Percentiles rank a stretch among this genome's conserved stretches.
Conservation (phyloP, 2,888 invertebrate species). For the Epirrita christyi region DNA sequence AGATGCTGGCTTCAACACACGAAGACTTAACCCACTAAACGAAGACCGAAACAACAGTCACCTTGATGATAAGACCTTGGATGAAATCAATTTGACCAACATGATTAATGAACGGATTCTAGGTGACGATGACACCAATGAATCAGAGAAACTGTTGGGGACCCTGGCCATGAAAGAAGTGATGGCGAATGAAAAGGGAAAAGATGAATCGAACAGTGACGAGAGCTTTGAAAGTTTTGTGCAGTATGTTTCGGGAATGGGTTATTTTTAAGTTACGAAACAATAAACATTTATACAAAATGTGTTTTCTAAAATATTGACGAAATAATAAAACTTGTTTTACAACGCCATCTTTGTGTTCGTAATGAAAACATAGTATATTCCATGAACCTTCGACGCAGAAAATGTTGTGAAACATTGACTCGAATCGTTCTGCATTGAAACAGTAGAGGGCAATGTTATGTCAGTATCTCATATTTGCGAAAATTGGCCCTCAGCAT, state of each 20-base stretch:
- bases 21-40: constrained; percentile 24
- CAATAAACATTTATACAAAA: constrained; percentile 6
- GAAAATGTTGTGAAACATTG: no score
- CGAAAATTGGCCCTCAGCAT: no score
- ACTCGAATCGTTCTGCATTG: no score
- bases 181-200: constrained; percentile 45
- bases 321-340: no score
- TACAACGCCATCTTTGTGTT: constrained; percentile 10
- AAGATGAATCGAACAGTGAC: constrained; percentile 18
- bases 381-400: no score
- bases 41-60: constrained; percentile 37
- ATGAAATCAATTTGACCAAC: constrained; percentile 70
- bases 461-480: no score
- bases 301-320: no score
- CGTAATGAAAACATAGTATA: no score
- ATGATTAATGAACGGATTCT: constrained; percentile 69
- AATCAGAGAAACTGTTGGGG: constrained; percentile 62
- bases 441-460: no score
- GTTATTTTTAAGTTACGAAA: constrained; percentile 1
- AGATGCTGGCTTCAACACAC: constrained; percentile 58
- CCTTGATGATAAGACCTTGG: constrained; percentile 63
- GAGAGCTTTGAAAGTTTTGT: constrained; percentile 14
- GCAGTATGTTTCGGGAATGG: constrained; percentile 14
- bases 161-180: constrained; percentile 69
- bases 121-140: constrained; percentile 54